Percentiles rank a stretch among this genome's conserved stretches.
These are phyloP conservation scores for Cynaeus angustus DNA, from an alignment of 2,888 invertebrate genomes.

Conservation along the genomic window DNA sequence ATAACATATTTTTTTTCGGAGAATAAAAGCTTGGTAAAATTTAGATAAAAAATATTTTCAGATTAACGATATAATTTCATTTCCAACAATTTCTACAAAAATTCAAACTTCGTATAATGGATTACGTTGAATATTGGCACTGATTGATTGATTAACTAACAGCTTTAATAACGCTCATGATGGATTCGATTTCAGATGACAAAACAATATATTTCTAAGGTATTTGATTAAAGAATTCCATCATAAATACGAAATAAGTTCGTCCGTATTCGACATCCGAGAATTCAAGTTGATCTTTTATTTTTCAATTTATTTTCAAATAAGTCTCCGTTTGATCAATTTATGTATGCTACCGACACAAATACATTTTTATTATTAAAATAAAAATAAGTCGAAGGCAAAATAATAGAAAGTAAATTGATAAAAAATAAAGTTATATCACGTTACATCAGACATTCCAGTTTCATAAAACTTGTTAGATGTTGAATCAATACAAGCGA, in stretches of 20 bases:
- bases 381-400: slow-evolving; percentile 17
- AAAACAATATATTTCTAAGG: background rate
- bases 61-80: background rate
- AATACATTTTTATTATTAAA: slow-evolving; percentile 27
- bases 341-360: slow-evolving; percentile 16
- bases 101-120: slow-evolving; percentile 13
- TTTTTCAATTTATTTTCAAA: slow-evolving; percentile 33
- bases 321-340: slow-evolving; percentile 38
- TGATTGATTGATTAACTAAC: slow-evolving; percentile 28
- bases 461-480: slow-evolving; percentile 32
- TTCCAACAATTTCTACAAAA: background rate
- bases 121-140: slow-evolving; percentile 14
- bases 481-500: slow-evolving; percentile 42
- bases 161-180: background rate
- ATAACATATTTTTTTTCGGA: too few species aligned
- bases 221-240: slow-evolving; percentile 13
- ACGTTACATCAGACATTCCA: slow-evolving; percentile 22
- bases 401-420: slow-evolving; percentile 31
- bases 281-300: slow-evolving; percentile 27
- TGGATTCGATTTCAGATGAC: slow-evolving; percentile 16
- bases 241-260: slow-evolving; percentile 18
- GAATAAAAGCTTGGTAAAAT: too few species aligned
- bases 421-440: slow-evolving; percentile 33
- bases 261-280: background rate
- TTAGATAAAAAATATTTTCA: background rate